Base-by-base conservation (phyloP, 2,113 vertebrate species). In the Cryptotis parvus region DNA sequence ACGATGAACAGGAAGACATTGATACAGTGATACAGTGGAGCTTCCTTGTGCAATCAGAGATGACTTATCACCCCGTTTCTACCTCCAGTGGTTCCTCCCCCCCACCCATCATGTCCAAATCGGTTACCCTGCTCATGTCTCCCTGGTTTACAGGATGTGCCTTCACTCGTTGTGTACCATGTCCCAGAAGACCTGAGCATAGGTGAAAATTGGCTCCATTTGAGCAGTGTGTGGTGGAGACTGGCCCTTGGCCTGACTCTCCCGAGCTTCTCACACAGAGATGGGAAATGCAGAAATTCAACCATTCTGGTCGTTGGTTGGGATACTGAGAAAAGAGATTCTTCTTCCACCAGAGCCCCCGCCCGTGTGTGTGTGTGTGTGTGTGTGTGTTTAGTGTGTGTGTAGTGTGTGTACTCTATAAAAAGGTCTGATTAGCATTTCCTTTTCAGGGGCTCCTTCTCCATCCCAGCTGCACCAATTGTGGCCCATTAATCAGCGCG, bases 341-440 rank as follows among this genome's bases (percentile, higher is more conserved):
- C 37, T 82, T 29, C 75, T 89, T 87, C 87, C 45, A 49, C 9
- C 93, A 37, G 26, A 77, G 49, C 43, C 66, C 12, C 55, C 6
- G 27, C 33, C 20, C 61, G 11, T 16, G 27, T 73, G 74, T 65
- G 15, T 55, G 65, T 6, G 8, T 45, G 20, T 45, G 24, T 63
- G 77, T 43, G 37, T 27, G 6, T 52, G 70, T 61, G 37, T 15
- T 29, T 26, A 31, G 73, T 33, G 37, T 93, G 85, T 89, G 70
- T 68, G 86, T 69, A 43, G 91, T 69, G 86, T 69, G 49, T 86
- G 20, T 27, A 35, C 68, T 91, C 68, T 93, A 20, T 91, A 52
- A 80, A 87, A 89, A 89, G 87, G 41, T 93, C 95, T 94, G 92
- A 95, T 96, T 94, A 97, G 94, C 94, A 95, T 95, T 95, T 95